phyloP scores from a whole-genome alignment of 2,797 vertebrate species.

The Clarias fuscus region DNA sequence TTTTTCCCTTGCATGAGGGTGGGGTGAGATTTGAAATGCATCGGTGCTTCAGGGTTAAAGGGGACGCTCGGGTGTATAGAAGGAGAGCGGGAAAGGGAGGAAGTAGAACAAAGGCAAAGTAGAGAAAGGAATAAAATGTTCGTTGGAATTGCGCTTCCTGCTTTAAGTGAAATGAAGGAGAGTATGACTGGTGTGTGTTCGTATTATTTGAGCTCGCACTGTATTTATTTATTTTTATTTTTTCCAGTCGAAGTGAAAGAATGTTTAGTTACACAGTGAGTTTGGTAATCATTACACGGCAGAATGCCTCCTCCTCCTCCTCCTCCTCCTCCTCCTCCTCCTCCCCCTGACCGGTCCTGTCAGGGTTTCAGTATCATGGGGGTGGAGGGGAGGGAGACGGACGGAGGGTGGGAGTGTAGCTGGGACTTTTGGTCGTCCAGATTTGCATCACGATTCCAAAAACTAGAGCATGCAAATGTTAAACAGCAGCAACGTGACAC shows the following conservation, averaged over 20 bases:
- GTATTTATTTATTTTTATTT: not conserved
- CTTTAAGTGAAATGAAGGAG: not conserved
- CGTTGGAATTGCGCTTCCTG: not conserved
- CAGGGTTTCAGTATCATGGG: slow-evolving; percentile 2
- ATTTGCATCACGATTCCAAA: slow-evolving; percentile 52
- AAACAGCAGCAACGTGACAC: not conserved
- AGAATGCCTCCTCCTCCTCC: not conserved
- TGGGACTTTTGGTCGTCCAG: not conserved
- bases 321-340: no score
- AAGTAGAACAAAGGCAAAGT: not conserved
- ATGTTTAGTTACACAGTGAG: not conserved
- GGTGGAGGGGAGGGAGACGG: not conserved
- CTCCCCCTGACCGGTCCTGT: slow-evolving; percentile 2
- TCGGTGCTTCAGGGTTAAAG: slow-evolving; percentile 21
- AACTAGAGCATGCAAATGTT: slow-evolving; percentile 39
- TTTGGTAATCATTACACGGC: slow-evolving; percentile 50
- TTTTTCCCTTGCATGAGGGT: not conserved
- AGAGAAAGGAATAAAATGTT: not conserved
- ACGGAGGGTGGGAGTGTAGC: not conserved
- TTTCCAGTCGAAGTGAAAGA: not conserved
- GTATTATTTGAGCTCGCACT: not conserved
- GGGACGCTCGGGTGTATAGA: not conserved
- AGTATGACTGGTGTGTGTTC: not conserved
- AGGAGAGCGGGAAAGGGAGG: not conserved
- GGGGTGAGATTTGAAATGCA: slow-evolving; percentile 4